Percentiles rank a stretch among this genome's conserved stretches.
Evolutionary conservation across 2,113 vertebrate species (phyloP).

Genomic region (Etia nguti): DNA sequence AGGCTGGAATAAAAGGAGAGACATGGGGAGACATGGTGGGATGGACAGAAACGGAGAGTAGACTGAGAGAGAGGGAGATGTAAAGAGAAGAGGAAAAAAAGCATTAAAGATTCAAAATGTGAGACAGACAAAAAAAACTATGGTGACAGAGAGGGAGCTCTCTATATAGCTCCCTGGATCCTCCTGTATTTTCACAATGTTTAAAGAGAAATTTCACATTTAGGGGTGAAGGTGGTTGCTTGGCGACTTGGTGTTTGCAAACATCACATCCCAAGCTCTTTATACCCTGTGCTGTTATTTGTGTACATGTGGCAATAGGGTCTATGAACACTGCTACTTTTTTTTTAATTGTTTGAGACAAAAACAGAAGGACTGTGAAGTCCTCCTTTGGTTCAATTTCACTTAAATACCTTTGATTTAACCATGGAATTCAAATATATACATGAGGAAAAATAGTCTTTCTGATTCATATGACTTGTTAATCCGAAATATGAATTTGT

Average conservation of each 20-base stretch:
- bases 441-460: neutral
- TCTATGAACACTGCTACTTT: neutral
- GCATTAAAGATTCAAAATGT: slow-evolving; percentile 24
- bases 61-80: neutral
- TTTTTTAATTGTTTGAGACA: neutral
- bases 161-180: neutral
- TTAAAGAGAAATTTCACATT: neutral
- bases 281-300: neutral
- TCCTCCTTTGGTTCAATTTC: neutral
- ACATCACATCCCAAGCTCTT: neutral
- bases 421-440: neutral
- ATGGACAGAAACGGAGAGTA: neutral
- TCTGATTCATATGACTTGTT: neutral
- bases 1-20: neutral
- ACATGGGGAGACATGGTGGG: neutral
- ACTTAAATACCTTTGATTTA: neutral
- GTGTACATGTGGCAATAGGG: neutral
- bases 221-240: neutral
- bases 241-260: neutral
- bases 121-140: slow-evolving; percentile 5
- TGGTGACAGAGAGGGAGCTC: neutral
- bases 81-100: neutral
- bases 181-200: neutral
- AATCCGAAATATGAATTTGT: neutral
- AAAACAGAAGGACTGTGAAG: neutral